Conservation (phyloP, 2,888 invertebrate genomes). For the Thereva unica region DNA sequence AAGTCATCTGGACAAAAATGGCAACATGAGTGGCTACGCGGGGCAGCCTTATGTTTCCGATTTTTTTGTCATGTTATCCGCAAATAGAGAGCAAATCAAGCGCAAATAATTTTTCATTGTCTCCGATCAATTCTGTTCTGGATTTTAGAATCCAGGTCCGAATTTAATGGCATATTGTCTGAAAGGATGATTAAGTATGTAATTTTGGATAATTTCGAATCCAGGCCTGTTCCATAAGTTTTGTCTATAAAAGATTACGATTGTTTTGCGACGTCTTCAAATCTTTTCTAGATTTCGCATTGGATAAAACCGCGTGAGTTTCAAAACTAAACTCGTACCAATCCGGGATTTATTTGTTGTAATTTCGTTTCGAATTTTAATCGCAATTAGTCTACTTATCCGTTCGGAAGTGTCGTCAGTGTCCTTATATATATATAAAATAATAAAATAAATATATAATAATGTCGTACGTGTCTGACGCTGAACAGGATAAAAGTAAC, state of each 20-base stretch:
- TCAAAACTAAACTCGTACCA: too few relatives aligned
- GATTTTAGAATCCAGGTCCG: slow-evolving; percentile 32
- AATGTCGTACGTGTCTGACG: slow-evolving; percentile 55
- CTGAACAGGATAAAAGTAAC: slow-evolving; percentile 55
- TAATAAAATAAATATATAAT: slow-evolving; percentile 51
- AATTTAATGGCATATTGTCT: slow-evolving; percentile 40
- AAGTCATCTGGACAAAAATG: slow-evolving; percentile 18
- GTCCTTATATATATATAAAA: too few relatives aligned
- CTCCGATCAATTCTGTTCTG: slow-evolving; percentile 12
- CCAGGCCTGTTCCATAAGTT: slow-evolving; percentile 20
- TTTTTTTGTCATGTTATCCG: slow-evolving; percentile 8
- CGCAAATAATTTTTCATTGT: slow-evolving; percentile 40
- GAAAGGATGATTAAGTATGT: slow-evolving; percentile 23
- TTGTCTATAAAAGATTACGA: slow-evolving; percentile 42
- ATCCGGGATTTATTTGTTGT: too few relatives aligned
- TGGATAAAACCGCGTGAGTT: slow-evolving; percentile 29
- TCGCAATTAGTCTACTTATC: not conserved
- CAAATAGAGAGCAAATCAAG: slow-evolving; percentile 34
- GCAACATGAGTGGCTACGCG: slow-evolving; percentile 15
- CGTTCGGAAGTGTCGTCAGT: not conserved
- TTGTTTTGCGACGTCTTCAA: slow-evolving; percentile 20
- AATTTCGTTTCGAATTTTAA: not conserved
- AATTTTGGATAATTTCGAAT: slow-evolving; percentile 24
- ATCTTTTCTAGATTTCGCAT: slow-evolving; percentile 38
- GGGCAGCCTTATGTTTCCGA: slow-evolving; percentile 19